Evolutionary conservation across 2,888 invertebrate species (phyloP), one percentile per base, ranked within the genome.

Genomic region (Nomada goodeniana): DNA sequence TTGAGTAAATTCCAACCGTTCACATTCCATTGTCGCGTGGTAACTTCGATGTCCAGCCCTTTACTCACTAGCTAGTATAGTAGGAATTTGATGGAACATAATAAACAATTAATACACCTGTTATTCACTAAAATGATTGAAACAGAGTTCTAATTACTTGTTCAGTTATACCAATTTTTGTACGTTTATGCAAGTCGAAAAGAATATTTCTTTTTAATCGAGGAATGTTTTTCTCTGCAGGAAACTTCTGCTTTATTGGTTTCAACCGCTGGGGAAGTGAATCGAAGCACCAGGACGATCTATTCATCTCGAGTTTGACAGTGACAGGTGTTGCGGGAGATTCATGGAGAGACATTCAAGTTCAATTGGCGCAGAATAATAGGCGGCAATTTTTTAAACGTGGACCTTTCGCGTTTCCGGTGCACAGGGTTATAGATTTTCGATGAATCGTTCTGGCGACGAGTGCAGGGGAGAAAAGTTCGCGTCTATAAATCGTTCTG

Each of bases 261-360:
- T 36, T 36, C 36, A 7, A 36, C 36, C 36, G 36, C 36, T 15
- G 11, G 18, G 13, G 44, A 60, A 0, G 29, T 36, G 15, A 20
- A 9, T 13, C n/a, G 20, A n/a, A 20, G 36, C 44, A n/a, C 15
- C 26, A 47, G 29, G 60, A 60, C n/a, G 44, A 63, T 76, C 26
- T 36, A 67, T 68, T 76, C 50, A 15, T 53, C 3, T 20, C 47
- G 26, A 68, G 20, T 69, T 64, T 11, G 42, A 29, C 57, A 50
- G 13, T 23, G 53, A 29, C 55, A 29, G 26, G 47, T 42, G 63
- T 47, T 59, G 29, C 26, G 18, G 1, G 11, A 20, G n/a, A n/a
- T 44, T 29, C 20, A 15, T 69, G 26, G 13, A 65, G 13, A 1
- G 36, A 72, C 7, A 42, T 50, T 5, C 10, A 18, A 68, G 42